Conservation (phyloP, 2,888 invertebrate genomes). For the Allophyes oxyacanthae region DNA sequence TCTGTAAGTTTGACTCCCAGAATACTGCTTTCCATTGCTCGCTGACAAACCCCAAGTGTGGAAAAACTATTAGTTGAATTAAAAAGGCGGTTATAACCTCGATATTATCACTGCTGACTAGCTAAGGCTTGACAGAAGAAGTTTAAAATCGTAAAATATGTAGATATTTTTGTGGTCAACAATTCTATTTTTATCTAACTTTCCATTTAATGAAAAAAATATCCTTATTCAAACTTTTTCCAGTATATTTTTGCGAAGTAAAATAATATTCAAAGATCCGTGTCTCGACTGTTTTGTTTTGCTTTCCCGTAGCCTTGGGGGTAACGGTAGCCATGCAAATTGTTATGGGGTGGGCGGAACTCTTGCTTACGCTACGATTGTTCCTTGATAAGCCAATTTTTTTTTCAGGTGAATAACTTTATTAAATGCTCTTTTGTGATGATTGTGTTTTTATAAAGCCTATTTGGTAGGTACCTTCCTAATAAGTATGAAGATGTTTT, state of each 20-base stretch:
- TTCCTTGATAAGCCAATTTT: conserved; percentile 47
- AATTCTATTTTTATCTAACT: not conserved
- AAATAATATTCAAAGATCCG: conserved; percentile 24
- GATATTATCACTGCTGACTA: too few species aligned
- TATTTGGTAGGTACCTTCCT: too few species aligned
- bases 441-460: conserved; percentile 3
- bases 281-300: conserved; percentile 36
- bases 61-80: too few species aligned
- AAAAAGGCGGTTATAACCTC: too few species aligned
- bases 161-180: not conserved
- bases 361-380: conserved; percentile 55
- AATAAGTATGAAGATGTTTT: too few species aligned
- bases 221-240: not conserved
- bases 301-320: conserved; percentile 37
- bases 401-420: conserved; percentile 44
- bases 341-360: conserved; percentile 35
- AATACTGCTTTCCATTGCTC: too few species aligned
- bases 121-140: too few species aligned
- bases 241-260: conserved; percentile 4
- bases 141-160: too few species aligned
- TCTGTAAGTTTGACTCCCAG: too few species aligned
- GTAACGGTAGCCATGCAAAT: conserved; percentile 54
- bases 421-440: conserved; percentile 27
- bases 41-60: too few species aligned
- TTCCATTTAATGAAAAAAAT: not conserved